Evolutionary conservation across 2,797 vertebrate species (phyloP), one percentile per base, ranked within the genome.

Genomic region (Syngnathus rostellatus): DNA sequence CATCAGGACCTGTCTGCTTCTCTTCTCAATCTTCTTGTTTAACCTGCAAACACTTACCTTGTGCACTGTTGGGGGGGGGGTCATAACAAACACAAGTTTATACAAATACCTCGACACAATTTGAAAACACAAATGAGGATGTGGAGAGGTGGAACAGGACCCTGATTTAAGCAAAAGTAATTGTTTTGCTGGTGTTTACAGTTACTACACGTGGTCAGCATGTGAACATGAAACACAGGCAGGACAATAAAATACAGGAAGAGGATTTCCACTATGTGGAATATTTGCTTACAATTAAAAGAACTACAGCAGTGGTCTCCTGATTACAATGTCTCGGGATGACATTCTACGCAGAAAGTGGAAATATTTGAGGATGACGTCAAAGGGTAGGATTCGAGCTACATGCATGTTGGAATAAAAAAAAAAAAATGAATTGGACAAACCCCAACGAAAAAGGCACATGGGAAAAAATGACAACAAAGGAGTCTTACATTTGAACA

Each of bases 41-140:
- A 61, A 80, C 71, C 81, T 83, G 71, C 17, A 62, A 79, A 83
- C 79, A 89, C 87, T 85, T 87, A 89, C 87, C 87, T 85, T 77
- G 43, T 58, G 37, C 0, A 12, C 84, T 87, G 80, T 64, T 43
- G 11, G 11, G 41, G 11, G 41, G 23, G 23, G 23, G 69, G 62
- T n/a, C 37, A 45, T 19, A 64, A 2, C 6, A 57, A 31, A n/a
- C n/a, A 25, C 21, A 10, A 54, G 25, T 31, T 5, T 9, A n/a
- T 19, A n/a, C 45, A 16, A 12, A 16, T 14, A 46, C 45, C 31
- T 31, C 31, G 31, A 10, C 12, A 65, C 45, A 59, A 21, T 9
- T 3, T 37, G 8, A 38, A 48, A 64, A 21, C 41, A 62, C 11
- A 62, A 41, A 14, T 40, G 57, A 31, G 17, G 50, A 51, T 57